Base-by-base conservation (phyloP, 30 jellyfish, hydroid and myxozoan genomes). In the Pelagia noctiluca region DNA sequence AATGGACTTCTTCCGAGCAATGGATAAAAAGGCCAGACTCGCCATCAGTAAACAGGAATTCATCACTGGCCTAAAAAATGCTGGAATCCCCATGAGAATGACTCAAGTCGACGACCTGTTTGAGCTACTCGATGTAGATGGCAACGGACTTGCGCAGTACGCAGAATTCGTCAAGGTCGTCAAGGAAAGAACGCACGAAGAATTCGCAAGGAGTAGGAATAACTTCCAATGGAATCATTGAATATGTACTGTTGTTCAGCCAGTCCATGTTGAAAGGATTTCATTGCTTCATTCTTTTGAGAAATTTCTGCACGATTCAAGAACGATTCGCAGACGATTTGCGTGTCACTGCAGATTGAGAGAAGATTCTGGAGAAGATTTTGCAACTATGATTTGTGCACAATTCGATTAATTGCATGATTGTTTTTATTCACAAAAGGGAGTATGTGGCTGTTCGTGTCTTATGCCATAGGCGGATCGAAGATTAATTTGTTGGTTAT, bases 191-290 rank as follows among this genome's bases (percentile, higher is more conserved):
- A 69, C 86, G 49, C 86, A 83, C 81, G 81, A 83, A 34, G 86
- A 83, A 31, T 83, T 83, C 35, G 81, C 86, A 33, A 57, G 30
- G 28, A 52, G 71, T 19, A 53, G 93, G 25, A 70, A 53, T 34
- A 83, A 83, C 30, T 69, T 53, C 38, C 93, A 83, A 37, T 83
- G 93, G 93, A 83, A 83, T 33, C 93, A 83, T 54, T 83, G 35
- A n/a, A 5, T 21, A 23, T 19, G 16, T 7, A 21, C 76, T 16
- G 11, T 50, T 50, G n/a, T 19, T 50, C 23, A 19, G 23, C 65
- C 2, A 50, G 65, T 50, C 23, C n/a, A n/a, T n/a, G n/a, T n/a
- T n/a, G n/a, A n/a, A n/a, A n/a, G n/a, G n/a, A n/a, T n/a, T n/a
- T n/a, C n/a, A n/a, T n/a, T n/a, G n/a, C n/a, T n/a, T n/a, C n/a